Base-by-base conservation (phyloP, 2,888 invertebrate species). In the Cerceris rybyensis region DNA sequence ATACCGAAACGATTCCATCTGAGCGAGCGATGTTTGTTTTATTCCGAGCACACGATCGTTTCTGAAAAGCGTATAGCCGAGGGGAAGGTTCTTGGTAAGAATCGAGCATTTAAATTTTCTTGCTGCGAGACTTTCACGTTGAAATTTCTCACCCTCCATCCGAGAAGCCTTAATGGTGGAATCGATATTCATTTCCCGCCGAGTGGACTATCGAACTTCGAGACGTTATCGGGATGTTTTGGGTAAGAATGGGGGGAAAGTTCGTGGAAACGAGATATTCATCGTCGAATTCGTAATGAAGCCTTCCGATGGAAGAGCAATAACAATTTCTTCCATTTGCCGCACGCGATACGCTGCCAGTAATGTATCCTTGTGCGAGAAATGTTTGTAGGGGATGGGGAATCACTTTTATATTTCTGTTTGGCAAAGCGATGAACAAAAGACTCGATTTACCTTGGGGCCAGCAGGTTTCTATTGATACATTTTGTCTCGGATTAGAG, bases 41-140 rank as follows among this genome's bases (percentile, higher is more conserved):
- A 74, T 67, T 71, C 68, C 54, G 69, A 58, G 59, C 69, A 63
- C 70, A 46, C 42, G 60, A 6, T 13, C 16, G 49, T 6, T n/a
- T 52, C 42, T 57, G 16, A 39, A 69, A 54, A 61, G 59, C 52
- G 49, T 68, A 43, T 68, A 70, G 63, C 2, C 1, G 28, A 4
- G 28, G 4, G 28, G 28, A 28, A 28, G 28, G 2, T 28, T 28
- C 65, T 42, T 67, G 16, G 55, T 70, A 72, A 57, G 67, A 69
- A 75, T 75, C 78, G 64, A 66, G 73, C 78, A 75, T 83, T 83
- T 83, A 83, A 78, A 70, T 83, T 83, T 78, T 74, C 72, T 77
- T 72, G 72, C 78, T 69, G 16, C 59, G 58, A 58, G 72, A 74
- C 67, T 57, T 68, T 61, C 58, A 17, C 68, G 43, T 57, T 59